Conservation (phyloP, 1,140 invertebrate species). For the Araneus ventricosus region DNA sequence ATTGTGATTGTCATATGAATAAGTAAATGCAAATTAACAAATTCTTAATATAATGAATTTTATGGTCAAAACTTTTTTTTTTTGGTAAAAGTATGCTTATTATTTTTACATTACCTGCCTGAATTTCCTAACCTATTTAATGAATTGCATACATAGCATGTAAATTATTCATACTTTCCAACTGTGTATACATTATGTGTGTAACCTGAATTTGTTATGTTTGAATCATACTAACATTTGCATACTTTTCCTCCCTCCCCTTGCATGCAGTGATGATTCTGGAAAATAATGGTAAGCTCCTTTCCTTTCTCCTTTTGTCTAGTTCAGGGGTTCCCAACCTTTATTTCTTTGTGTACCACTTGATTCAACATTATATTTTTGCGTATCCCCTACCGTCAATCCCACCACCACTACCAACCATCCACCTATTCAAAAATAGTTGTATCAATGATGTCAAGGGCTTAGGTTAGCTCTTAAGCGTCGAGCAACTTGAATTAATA, state of each 20-base stretch:
- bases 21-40: too few species aligned
- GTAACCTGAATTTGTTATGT: slow-evolving; percentile 16
- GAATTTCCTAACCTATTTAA: not conserved
- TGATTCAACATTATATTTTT: too few species aligned
- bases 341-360: too few species aligned
- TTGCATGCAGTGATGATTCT: slow-evolving; percentile 72
- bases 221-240: slow-evolving; percentile 55
- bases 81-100: not conserved
- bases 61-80: not conserved
- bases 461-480: too few species aligned
- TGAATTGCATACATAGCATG: not conserved
- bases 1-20: too few species aligned
- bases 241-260: slow-evolving; percentile 28
- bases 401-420: too few species aligned
- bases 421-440: too few species aligned
- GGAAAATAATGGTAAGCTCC: slow-evolving; percentile 70
- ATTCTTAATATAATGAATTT: not conserved
- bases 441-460: too few species aligned
- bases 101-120: not conserved
- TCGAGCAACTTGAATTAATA: too few species aligned
- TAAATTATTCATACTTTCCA: not conserved
- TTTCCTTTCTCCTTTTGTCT: too few species aligned
- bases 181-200: not conserved
- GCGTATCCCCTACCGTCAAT: too few species aligned
- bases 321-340: too few species aligned